phyloP scores from a whole-genome alignment of 2,113 vertebrate species.

The Mellivora capensis region DNA sequence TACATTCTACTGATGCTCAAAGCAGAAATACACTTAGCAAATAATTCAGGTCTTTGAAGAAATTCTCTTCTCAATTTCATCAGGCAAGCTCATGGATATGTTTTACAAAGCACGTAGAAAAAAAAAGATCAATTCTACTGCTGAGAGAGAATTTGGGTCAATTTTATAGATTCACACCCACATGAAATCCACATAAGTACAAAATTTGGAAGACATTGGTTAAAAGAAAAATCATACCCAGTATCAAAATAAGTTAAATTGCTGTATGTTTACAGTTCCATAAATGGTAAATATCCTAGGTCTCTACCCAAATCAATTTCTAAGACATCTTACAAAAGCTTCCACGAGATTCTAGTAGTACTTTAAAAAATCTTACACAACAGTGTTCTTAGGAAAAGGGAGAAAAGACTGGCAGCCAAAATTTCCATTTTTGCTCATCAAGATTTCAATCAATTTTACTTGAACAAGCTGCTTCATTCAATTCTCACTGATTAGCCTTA shows the following conservation, averaged over 20 bases:
- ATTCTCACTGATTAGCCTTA: conserved; percentile 40
- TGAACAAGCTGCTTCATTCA: conserved; percentile 22
- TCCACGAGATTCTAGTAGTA: not conserved
- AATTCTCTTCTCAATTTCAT: conserved; percentile 37
- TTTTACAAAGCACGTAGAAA: not conserved
- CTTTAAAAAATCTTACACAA: not conserved
- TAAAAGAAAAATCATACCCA: conserved; percentile 47
- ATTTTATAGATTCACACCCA: conserved; percentile 64
- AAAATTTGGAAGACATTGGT: not conserved
- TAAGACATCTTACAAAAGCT: not conserved
- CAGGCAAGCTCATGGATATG: not conserved
- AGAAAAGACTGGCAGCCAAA: not conserved
- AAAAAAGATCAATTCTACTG: conserved; percentile 39
- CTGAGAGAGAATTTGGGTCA: conserved; percentile 60
- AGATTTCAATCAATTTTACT: conserved; percentile 34
- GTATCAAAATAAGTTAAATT: conserved; percentile 39
- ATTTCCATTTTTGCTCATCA: conserved; percentile 21
- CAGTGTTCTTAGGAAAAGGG: not conserved
- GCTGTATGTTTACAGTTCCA: not conserved
- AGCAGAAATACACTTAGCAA: conserved; percentile 17
- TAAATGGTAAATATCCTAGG: not conserved
- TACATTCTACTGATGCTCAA: not conserved
- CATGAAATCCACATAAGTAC: not conserved
- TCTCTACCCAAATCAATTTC: conserved; percentile 18
- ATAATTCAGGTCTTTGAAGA: conserved; percentile 14